Base-by-base conservation (phyloP, 2,888 invertebrate species). In the Cephus spinipes region DNA sequence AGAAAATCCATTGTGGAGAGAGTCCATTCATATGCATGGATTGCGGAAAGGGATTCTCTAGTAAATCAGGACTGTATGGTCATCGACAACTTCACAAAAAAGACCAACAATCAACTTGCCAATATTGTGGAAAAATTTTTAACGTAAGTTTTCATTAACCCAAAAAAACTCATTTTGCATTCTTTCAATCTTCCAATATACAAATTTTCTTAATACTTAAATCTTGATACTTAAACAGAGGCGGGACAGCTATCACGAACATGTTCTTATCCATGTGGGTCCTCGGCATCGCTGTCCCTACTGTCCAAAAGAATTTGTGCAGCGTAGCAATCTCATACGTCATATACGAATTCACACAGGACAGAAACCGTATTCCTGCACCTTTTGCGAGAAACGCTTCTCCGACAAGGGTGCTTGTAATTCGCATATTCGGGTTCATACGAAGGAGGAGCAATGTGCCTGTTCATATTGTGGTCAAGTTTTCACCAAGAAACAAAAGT, bases 241-340 rank as follows among this genome's bases (percentile, higher is more conserved):
- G 83, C 92, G 93, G 76, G 94, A 94, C 83, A 93, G 93, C 11
- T 94, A 92, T 89, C 93, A 93, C 81, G 94, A 94, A 85, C 94
- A 94, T 90, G 88, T 94, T 0, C 91, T 92, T 81, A 94, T 94
- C 81, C 94, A 94, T 92, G 92, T 92, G 80, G 94, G 94, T 0
- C 94, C 94, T 1, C 92, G 93, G 0, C 94, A 94, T 90, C 93
- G 93, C 78, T 94, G 94, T 87, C 93, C 94, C 40, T 93, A 93
- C 89, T 94, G 94, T 85, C 92, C 93, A 30, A 93, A 93, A 92
- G 92, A 93, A 15, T 94, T 94, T 91, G 94, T 94, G 68, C 94
- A 94, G 85, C 92, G 93, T 73, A 93, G 93, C 79, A 94, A 94
- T 91, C 92, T 94, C 92, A 86, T 93, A 77, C 92, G 94, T 0